Conservation (phyloP, 2,113 vertebrate species). For the Theropithecus gelada region DNA sequence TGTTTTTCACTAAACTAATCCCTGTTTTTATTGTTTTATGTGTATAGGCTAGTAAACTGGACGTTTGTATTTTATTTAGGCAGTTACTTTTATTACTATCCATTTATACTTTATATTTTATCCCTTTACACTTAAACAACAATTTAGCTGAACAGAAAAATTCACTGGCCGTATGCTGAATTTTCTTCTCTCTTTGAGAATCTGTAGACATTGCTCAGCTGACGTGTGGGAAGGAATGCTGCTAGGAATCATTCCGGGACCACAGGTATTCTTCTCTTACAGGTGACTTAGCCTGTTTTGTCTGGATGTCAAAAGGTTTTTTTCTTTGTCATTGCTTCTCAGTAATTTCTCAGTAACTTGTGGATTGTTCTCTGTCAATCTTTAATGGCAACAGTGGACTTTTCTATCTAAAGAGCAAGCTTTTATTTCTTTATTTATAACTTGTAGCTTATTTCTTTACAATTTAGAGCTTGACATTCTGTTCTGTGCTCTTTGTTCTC, state of each 20-base stretch:
- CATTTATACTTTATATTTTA: not conserved
- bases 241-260: rapidly evolving
- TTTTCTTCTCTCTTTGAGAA: not conserved
- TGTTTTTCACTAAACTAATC: not conserved
- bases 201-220: not conserved
- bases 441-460: not conserved
- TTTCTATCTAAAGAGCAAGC: not conserved
- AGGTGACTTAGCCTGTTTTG: not conserved
- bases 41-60: not conserved
- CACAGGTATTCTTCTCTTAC: not conserved
- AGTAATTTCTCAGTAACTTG: not conserved
- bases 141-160: not conserved
- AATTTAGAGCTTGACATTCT: not conserved
- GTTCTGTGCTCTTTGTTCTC: not conserved
- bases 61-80: not conserved
- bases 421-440: not conserved
- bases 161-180: rapidly evolving
- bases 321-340: not conserved
- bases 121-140: not conserved
- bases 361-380: not conserved
- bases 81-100: not conserved
- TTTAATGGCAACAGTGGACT: not conserved
- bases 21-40: not conserved
- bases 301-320: not conserved
- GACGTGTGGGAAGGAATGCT: rapidly evolving